These are phyloP conservation scores for Catharus minimus DNA, from an alignment of 2,113 vertebrate species.

Conservation along the genomic window DNA sequence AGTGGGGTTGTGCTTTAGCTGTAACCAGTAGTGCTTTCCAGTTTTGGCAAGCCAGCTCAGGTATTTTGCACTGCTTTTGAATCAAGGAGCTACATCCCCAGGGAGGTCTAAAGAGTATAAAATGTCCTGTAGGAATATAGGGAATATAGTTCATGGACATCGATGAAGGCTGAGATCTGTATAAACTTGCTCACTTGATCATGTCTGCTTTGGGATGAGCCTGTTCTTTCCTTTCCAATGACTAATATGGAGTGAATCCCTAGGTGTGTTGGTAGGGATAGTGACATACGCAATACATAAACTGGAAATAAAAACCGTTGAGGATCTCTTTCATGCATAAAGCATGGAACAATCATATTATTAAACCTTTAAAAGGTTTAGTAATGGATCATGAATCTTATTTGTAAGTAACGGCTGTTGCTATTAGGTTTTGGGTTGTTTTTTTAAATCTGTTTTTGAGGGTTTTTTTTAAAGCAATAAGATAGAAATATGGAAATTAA, in stretches of 20 bases:
- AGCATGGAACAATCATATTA: not conserved
- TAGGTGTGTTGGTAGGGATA: not conserved
- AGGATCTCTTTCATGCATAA: not conserved
- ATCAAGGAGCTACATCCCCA: not conserved
- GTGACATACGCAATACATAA: not conserved
- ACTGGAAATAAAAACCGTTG: not conserved
- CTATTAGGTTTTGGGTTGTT: not conserved
- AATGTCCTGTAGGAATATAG: not conserved
- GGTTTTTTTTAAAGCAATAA: fast-evolving
- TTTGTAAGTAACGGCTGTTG: not conserved
- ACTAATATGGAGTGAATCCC: not conserved
- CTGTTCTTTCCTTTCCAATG: not conserved
- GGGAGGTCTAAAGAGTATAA: not conserved
- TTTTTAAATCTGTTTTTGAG: not conserved
- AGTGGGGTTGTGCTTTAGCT: not conserved
- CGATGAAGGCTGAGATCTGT: fast-evolving
- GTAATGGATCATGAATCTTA: not conserved
- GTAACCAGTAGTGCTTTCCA: not conserved
- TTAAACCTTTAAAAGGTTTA: not conserved
- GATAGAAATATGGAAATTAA: not conserved
- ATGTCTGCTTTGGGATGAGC: not conserved
- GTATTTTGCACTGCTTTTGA: not conserved
- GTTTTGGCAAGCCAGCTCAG: not conserved
- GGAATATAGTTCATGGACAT: not conserved
- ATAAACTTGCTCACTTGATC: not conserved